These are phyloP conservation scores for Protonibea diacanthus DNA, from an alignment of 2,797 vertebrate species.

Conservation along the genomic window DNA sequence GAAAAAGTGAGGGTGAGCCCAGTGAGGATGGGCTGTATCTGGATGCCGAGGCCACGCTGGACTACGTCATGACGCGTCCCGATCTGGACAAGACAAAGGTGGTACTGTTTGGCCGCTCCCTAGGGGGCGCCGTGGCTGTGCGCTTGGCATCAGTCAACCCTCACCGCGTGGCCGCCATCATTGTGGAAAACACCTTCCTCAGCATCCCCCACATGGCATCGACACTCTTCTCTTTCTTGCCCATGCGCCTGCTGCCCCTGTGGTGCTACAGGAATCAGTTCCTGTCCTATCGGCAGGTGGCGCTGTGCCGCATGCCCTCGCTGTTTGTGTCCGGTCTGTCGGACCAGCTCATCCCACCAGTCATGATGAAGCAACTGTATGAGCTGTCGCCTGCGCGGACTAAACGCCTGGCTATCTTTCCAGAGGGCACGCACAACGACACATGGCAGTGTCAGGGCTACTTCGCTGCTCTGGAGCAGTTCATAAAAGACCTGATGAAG, in stretches of 20 bases:
- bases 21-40: conserved; percentile 94
- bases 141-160: conserved; percentile 95
- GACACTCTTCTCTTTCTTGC: conserved; percentile 97
- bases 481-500: conserved; percentile 95
- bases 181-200: conserved; percentile 99
- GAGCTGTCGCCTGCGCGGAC: conserved; percentile 97
- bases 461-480: conserved; percentile 96
- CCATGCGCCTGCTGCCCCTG: conserved; percentile 95
- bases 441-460: conserved; percentile 99
- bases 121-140: conserved; percentile 96
- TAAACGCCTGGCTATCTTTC: conserved; percentile 97
- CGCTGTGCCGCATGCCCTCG: conserved; percentile 96
- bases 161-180: conserved; percentile 94
- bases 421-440: conserved; percentile 98
- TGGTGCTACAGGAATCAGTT: conserved; percentile 99
- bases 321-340: conserved; percentile 98
- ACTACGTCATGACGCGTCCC: conserved; percentile 96
- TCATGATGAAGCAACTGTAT: conserved; percentile 99
- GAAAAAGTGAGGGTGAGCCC: conserved; percentile 97
- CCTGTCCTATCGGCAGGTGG: conserved; percentile 94
- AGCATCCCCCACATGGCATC: conserved; percentile 99
- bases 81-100: conserved; percentile 98
- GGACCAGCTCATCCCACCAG: conserved; percentile 97
- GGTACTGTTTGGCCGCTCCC: conserved; percentile 96
- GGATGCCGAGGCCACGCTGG: conserved; percentile 96